Percentiles rank a stretch among this genome's conserved stretches.
These are phyloP conservation scores for Loris lydekkerianus DNA, from an alignment of 2,797 vertebrate genomes.

Conservation along the genomic window DNA sequence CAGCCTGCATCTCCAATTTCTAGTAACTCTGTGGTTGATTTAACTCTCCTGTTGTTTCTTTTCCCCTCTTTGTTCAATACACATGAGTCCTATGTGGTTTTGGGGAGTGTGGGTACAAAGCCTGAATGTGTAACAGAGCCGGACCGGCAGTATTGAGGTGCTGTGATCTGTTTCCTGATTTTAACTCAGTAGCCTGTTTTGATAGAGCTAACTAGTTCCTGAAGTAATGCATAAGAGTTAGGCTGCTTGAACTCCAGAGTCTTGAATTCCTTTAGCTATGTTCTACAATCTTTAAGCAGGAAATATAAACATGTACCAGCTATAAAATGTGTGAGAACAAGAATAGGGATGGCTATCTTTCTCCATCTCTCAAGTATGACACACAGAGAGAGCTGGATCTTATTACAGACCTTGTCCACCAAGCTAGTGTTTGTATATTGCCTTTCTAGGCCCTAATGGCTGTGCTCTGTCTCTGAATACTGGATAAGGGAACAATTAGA, in stretches of 20 bases:
- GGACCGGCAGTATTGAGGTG: not conserved
- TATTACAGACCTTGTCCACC: conserved; percentile 66
- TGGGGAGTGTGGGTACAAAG: not conserved
- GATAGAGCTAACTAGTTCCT: conserved; percentile 52
- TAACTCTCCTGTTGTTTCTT: not conserved
- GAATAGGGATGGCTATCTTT: conserved; percentile 42
- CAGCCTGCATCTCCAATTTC: not conserved
- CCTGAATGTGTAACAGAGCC: not conserved
- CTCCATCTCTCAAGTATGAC: conserved; percentile 56
- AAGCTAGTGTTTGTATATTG: conserved; percentile 18
- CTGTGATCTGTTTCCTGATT: not conserved
- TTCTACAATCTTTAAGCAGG: not conserved
- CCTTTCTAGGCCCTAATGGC: conserved; percentile 68
- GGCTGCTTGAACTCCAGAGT: not conserved
- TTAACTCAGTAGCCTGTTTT: not conserved
- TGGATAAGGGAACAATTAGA: conserved; percentile 60
- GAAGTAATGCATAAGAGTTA: not conserved
- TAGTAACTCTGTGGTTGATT: not conserved
- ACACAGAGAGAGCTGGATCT: conserved; percentile 24
- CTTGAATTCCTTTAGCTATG: conserved; percentile 33
- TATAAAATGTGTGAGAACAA: conserved; percentile 30
- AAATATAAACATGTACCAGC: conserved; percentile 62
- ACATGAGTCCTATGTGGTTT: not conserved
- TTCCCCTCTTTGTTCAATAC: not conserved
- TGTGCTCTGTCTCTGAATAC: conserved; percentile 43